Evolutionary conservation across 2,888 invertebrate species (phyloP).

Genomic region (Tiliacea aurago): DNA sequence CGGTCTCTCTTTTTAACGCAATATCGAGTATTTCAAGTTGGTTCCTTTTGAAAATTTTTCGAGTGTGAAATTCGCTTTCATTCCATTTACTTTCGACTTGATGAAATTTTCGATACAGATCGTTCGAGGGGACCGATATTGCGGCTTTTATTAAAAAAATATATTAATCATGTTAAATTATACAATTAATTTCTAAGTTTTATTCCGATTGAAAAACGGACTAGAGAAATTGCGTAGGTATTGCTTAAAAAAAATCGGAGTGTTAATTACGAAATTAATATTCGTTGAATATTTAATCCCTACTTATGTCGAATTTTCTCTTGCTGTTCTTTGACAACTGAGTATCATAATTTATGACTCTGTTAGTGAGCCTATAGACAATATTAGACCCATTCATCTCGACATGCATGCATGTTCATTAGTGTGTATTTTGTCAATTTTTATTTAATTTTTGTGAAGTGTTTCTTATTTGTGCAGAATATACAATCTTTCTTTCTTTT

Average conservation of each 20-base stretch:
- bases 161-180: constrained; percentile 77
- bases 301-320: neutral
- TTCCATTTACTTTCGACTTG: constrained; percentile 84
- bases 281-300: neutral
- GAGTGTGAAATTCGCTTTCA: constrained; percentile 85
- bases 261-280: neutral
- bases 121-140: constrained; percentile 63
- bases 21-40: constrained; percentile 82
- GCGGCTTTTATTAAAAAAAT: constrained; percentile 70
- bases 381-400: neutral
- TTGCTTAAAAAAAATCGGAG: neutral
- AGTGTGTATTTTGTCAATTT: no score
- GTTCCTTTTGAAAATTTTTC: constrained; percentile 84
- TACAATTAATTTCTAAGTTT: constrained; percentile 69
- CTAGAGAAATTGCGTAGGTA: neutral
- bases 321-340: neutral
- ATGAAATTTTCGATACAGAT: constrained; percentile 84
- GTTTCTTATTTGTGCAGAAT: no score
- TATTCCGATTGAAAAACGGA: constrained; percentile 16
- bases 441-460: no score
- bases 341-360: neutral
- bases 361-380: neutral
- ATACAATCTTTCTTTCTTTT: no score
- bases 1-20: constrained; percentile 82
- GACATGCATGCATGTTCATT: neutral